Evolutionary conservation across 2,888 invertebrate species (phyloP).

Genomic region (Aporophyla nigra): DNA sequence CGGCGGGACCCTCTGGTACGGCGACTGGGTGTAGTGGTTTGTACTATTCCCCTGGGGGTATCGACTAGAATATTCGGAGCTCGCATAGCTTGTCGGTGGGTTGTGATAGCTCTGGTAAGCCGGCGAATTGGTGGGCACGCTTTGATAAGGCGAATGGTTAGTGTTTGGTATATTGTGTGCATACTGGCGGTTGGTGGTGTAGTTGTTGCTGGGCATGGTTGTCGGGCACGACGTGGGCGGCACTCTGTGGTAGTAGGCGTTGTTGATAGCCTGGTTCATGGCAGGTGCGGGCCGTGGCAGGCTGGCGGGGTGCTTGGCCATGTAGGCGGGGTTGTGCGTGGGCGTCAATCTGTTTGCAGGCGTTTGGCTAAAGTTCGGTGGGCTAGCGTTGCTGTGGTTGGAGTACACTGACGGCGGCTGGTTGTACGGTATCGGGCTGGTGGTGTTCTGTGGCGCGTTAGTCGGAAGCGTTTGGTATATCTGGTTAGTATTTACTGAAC

Average conservation of each 20-base stretch:
- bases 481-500: conserved; percentile 75
- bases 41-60: conserved; percentile 83
- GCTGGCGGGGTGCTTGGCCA: conserved; percentile 79
- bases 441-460: conserved; percentile 76
- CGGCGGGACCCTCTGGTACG: conserved; percentile 92
- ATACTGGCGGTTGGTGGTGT: conserved; percentile 78
- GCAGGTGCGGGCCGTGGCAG: conserved; percentile 82
- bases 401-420: conserved; percentile 83
- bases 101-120: conserved; percentile 88
- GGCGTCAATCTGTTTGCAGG: conserved; percentile 86
- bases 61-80: conserved; percentile 89
- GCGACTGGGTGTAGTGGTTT: conserved; percentile 84
- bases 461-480: conserved; percentile 84
- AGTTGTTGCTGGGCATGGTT: conserved; percentile 73
- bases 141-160: conserved; percentile 86
- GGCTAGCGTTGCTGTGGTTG: conserved; percentile 80
- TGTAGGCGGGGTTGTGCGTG: conserved; percentile 79
- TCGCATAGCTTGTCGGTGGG: conserved; percentile 88
- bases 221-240: conserved; percentile 78
- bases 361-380: conserved; percentile 77
- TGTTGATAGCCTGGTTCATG: conserved; percentile 81
- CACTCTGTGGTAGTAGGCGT: conserved; percentile 86
- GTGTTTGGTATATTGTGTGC: conserved; percentile 74
- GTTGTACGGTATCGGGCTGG: conserved; percentile 84
- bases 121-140: conserved; percentile 87